Evolutionary conservation across 2,888 invertebrate species (phyloP).

Genomic region (Villa cingulata): DNA sequence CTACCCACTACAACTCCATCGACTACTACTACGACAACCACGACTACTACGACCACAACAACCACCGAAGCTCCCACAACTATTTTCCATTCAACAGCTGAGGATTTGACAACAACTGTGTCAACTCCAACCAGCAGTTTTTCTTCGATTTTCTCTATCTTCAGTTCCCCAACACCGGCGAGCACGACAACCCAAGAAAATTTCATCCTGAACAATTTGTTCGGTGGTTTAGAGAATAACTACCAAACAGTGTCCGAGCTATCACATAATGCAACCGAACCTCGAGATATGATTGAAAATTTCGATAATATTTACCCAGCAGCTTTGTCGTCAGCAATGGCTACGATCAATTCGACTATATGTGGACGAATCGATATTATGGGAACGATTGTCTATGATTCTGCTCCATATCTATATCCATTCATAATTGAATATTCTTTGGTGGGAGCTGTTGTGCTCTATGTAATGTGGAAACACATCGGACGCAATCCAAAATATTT

Average conservation of each 20-base stretch:
- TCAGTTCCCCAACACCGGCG: constrained; percentile 16
- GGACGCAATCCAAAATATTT: constrained; percentile 69
- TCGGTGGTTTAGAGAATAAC: constrained; percentile 32
- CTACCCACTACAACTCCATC: constrained; percentile 15
- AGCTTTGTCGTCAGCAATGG: constrained; percentile 39
- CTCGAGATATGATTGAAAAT: constrained; percentile 39
- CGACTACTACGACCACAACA: constrained; percentile 24
- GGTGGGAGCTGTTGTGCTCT: constrained; percentile 88
- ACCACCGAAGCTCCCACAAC: constrained; percentile 22
- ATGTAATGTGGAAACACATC: constrained; percentile 93
- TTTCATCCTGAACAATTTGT: constrained; percentile 31
- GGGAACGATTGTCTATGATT: constrained; percentile 84
- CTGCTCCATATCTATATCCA: constrained; percentile 89
- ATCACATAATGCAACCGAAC: constrained; percentile 27
- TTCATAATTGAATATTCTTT: constrained; percentile 93
- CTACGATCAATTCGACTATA: constrained; percentile 41
- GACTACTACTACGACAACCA: constrained; percentile 24
- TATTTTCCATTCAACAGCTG: constrained; percentile 12
- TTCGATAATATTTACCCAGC: constrained; percentile 46
- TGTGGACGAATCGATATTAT: constrained; percentile 79
- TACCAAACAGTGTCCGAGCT: constrained; percentile 33
- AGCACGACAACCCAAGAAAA: constrained; percentile 27
- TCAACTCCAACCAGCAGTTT: constrained; percentile 13
- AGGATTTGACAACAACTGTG: constrained; percentile 16
- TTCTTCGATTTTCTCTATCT: constrained; percentile 24